Conservation (phyloP, 2,888 invertebrate genomes). For the Eupithecia pulchellata region DNA sequence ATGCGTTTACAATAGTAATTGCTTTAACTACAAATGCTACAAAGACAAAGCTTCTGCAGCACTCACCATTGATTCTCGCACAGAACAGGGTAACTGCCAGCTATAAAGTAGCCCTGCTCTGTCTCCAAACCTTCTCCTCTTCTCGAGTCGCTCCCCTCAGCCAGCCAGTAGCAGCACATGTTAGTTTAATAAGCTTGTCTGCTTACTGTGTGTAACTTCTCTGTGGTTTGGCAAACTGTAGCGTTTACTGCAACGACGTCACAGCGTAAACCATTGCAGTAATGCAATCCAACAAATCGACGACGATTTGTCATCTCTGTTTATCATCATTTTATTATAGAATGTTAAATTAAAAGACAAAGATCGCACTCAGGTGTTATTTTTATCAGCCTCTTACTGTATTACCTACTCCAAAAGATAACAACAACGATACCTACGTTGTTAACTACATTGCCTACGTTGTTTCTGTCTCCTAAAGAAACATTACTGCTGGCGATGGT, state of each 20-base stretch:
- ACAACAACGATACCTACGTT: too few relatives aligned
- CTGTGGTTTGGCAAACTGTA: slow-evolving; percentile 13
- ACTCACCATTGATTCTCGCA: not conserved
- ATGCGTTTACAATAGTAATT: not conserved
- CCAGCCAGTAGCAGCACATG: slow-evolving; percentile 12
- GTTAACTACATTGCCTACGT: too few relatives aligned
- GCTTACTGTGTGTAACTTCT: slow-evolving; percentile 18
- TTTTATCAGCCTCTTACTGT: not conserved
- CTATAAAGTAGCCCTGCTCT: not conserved
- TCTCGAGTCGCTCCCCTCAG: slow-evolving; percentile 7
- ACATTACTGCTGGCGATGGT: too few relatives aligned
- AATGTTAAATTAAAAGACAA: too few relatives aligned
- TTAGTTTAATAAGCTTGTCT: slow-evolving; percentile 20
- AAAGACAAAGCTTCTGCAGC: not conserved
- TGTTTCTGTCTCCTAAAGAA: too few relatives aligned
- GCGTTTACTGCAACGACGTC: not conserved
- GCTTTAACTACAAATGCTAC: not conserved
- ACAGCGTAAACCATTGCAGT: not conserved
- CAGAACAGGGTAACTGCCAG: not conserved
- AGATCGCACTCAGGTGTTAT: not conserved
- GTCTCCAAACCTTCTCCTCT: slow-evolving; percentile 7
- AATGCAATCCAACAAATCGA: not conserved
- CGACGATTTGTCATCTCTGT: not conserved
- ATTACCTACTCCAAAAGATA: not conserved
- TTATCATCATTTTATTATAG: not conserved